Percentiles rank a stretch among this genome's conserved stretches.
Evolutionary conservation across 2,797 vertebrate genomes (phyloP).

Genomic region (Apogon talboti): DNA sequence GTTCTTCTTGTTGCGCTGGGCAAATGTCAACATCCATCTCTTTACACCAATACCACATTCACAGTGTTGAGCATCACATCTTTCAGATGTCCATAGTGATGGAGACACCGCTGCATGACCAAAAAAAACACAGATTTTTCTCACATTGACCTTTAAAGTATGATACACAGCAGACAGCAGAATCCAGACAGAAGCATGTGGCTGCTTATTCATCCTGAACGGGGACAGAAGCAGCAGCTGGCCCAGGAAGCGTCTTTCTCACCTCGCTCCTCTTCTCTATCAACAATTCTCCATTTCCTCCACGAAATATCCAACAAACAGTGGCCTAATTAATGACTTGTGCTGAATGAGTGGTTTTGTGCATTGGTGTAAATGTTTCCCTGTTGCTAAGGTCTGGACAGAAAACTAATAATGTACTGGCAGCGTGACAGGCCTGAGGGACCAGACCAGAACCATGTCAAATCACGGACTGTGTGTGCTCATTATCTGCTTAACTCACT

Average conservation of each 20-base stretch:
- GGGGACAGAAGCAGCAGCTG: conserved; percentile 54
- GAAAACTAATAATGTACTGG: conserved; percentile 60
- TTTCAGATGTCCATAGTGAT: conserved; percentile 12
- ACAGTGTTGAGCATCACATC: not conserved
- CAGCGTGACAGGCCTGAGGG: conserved; percentile 32
- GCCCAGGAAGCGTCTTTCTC: conserved; percentile 47
- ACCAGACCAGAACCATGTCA: conserved; percentile 41
- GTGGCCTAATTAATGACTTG: conserved; percentile 61
- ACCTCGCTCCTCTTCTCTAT: conserved; percentile 66
- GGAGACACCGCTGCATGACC: not conserved
- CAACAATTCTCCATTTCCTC: conserved; percentile 74
- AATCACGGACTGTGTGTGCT: conserved; percentile 17
- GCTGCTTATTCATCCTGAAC: conserved; percentile 26
- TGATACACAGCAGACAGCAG: conserved; percentile 34
- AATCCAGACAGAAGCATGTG: conserved; percentile 32
- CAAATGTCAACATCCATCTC: conserved; percentile 15
- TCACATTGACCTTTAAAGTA: conserved; percentile 35
- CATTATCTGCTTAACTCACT: conserved; percentile 32
- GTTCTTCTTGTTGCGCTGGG: conserved; percentile 5
- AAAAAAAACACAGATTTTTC: conserved; percentile 20
- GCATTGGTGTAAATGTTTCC: conserved; percentile 75
- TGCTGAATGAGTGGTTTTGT: conserved; percentile 63
- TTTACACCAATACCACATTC: not conserved
- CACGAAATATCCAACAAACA: conserved; percentile 70
- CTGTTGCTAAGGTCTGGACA: conserved; percentile 75